Percentiles rank a stretch among this genome's conserved stretches.
Conservation (phyloP, 2,797 vertebrate genomes). For the Australoheros facetus region DNA sequence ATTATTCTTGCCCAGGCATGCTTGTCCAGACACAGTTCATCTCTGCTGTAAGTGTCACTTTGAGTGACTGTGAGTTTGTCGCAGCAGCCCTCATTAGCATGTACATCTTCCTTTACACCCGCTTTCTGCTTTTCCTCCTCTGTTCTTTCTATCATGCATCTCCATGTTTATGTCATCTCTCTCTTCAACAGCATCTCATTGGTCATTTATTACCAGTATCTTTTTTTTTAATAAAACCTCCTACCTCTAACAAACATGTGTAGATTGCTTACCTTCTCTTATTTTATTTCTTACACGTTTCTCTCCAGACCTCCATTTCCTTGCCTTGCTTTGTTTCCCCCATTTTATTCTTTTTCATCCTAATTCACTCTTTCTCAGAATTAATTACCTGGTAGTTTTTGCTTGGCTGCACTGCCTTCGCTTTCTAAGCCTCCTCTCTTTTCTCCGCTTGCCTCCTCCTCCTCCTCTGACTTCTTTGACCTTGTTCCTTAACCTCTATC, state of each 20-base stretch:
- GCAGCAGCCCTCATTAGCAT: conserved; percentile 18
- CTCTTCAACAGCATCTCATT: conserved; percentile 8
- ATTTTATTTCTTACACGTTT: conserved; percentile 16
- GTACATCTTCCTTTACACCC: background rate
- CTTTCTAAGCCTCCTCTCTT: conserved; percentile 50
- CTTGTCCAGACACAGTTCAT: conserved; percentile 52
- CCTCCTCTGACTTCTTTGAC: conserved; percentile 26
- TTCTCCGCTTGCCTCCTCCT: conserved; percentile 36
- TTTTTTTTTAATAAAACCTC: background rate
- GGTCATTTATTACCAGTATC: background rate
- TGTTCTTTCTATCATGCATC: conserved; percentile 3
- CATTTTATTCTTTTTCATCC: conserved; percentile 7
- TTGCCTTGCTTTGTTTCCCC: background rate
- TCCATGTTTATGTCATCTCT: background rate
- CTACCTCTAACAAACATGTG: background rate
- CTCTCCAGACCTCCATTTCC: background rate
- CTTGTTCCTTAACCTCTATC: conserved; percentile 58
- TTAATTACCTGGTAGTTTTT: conserved; percentile 55
- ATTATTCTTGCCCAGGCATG: conserved; percentile 63
- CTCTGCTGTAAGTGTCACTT: conserved; percentile 61
- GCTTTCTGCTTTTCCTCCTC: background rate
- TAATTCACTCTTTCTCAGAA: conserved; percentile 40
- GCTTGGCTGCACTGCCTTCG: conserved; percentile 56
- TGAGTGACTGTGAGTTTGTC: conserved; percentile 57
- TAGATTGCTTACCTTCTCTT: background rate